phyloP scores from a whole-genome alignment of 2,888 invertebrate genomes.

The Drosophila dives region DNA sequence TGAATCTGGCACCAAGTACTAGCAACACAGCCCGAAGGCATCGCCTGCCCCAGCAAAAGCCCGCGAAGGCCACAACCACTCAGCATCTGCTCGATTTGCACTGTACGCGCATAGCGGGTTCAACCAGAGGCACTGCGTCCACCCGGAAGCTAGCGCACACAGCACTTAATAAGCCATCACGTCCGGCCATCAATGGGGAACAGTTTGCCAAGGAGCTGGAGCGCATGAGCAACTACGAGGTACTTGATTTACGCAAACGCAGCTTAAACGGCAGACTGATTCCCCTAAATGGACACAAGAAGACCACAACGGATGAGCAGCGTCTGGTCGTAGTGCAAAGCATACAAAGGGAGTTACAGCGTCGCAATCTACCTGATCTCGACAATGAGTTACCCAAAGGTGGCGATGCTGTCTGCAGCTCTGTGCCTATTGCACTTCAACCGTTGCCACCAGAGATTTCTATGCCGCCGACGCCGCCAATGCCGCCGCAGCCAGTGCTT shows the following conservation, averaged over 20 bases:
- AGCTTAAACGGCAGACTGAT: conserved; percentile 64
- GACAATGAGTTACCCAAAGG: conserved; percentile 1
- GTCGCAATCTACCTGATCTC: conserved; percentile 42
- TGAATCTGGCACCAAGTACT: conserved; percentile 52
- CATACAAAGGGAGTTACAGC: conserved; percentile 64
- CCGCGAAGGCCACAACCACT: neutral
- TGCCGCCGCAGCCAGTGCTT: neutral
- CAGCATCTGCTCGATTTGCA: conserved; percentile 57
- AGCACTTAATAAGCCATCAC: conserved; percentile 65
- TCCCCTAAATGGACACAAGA: conserved; percentile 16
- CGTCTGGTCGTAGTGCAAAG: conserved; percentile 53
- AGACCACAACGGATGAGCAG: conserved; percentile 23
- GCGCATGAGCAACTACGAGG: conserved; percentile 75
- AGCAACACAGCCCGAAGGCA: conserved; percentile 27
- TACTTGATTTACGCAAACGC: conserved; percentile 79
- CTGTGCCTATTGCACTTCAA: neutral
- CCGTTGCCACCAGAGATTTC: neutral
- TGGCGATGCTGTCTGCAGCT: neutral
- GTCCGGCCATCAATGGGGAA: conserved; percentile 75
- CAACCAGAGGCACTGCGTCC: neutral
- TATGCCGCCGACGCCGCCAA: neutral
- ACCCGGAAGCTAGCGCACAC: neutral
- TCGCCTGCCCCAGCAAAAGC: neutral
- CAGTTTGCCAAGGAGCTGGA: conserved; percentile 70
- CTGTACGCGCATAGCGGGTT: conserved; percentile 1